Evolutionary conservation across 2,888 invertebrate genomes (phyloP), one percentile per base, ranked within the genome.

Genomic region (Eupithecia insigniata): DNA sequence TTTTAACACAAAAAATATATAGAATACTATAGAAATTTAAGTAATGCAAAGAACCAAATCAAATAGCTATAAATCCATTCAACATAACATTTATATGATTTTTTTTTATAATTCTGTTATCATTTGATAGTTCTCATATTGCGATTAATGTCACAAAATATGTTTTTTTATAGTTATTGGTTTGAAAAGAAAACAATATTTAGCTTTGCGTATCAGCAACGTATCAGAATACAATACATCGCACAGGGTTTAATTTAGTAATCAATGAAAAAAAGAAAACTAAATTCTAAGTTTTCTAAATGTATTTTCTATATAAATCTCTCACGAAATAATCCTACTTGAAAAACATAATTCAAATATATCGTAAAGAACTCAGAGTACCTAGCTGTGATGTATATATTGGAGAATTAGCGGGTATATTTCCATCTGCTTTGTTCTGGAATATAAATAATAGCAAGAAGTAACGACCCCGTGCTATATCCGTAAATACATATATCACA

Each of bases 381-480:
- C n/a, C n/a, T n/a, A 26, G 55, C 51, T 22, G 51, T 26, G 55
- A 18, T 30, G 60, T 28, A 16, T n/a, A 66, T 46, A 43, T n/a
- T 60, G 28, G 12, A 58, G 26, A 36, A 60, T 60, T 60, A 60
- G 60, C 60, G 60, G 7, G 28, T 60, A 60, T 62, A 36, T 78
- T 73, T 84, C 85, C 87, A 87, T 87, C 87, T 86, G 87, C 87
- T 83, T 83, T 81, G 83, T 83, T 81, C 80, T 85, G 82, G 84
- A 84, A 84, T 83, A 83, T 80, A 81, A 83, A 88, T 87, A 87
- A 89, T 89, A 85, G 84, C 84, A 79, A 72, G 78, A 82, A 87
- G 88, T 89, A 89, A 88, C 90, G 88, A 88, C 82, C 85, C 83
- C 70, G 85, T 86, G 87, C 85, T 84, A 84, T 83, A 85, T 87